These are phyloP conservation scores for Psephotus haematonotus DNA, from an alignment of 2,113 vertebrate species.

Conservation along the genomic window DNA sequence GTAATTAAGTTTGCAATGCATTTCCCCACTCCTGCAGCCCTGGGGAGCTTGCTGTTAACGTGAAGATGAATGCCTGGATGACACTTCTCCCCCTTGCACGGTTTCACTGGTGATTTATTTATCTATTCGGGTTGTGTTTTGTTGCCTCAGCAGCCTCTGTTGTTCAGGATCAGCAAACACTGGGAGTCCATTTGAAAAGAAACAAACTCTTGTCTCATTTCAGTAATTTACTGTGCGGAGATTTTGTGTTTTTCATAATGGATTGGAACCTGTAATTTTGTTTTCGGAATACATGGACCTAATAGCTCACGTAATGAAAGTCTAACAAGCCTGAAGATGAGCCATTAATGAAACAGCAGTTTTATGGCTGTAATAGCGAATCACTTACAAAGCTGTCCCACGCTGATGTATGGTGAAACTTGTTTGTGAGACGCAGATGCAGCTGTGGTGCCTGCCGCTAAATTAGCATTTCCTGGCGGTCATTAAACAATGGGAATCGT, in stretches of 20 bases:
- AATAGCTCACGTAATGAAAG: slow-evolving; percentile 76
- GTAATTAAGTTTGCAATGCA: slow-evolving; percentile 59
- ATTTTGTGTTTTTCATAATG: slow-evolving; percentile 71
- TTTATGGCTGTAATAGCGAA: slow-evolving; percentile 45
- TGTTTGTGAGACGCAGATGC: slow-evolving; percentile 35
- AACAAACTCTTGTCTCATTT: slow-evolving; percentile 57
- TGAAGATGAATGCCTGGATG: slow-evolving; percentile 33
- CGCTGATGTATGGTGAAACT: slow-evolving; percentile 54
- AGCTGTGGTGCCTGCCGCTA: slow-evolving; percentile 1
- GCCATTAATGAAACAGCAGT: slow-evolving; percentile 75
- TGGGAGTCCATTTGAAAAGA: slow-evolving; percentile 48
- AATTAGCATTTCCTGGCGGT: slow-evolving; percentile 54
- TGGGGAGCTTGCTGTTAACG: slow-evolving; percentile 9
- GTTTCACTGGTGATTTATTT: slow-evolving; percentile 61
- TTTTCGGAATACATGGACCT: slow-evolving; percentile 72
- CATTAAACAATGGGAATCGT: background rate
- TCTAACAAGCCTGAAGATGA: slow-evolving; percentile 74
- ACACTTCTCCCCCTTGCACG: background rate
- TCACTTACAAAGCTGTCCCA: slow-evolving; percentile 48
- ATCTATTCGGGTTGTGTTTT: slow-evolving; percentile 52
- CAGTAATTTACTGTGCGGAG: slow-evolving; percentile 65
- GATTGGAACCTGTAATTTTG: slow-evolving; percentile 74
- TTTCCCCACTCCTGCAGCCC: slow-evolving; percentile 37
- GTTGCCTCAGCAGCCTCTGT: slow-evolving; percentile 56
- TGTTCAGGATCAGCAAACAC: slow-evolving; percentile 26